Evolutionary conservation across 2,113 vertebrate species (phyloP), one percentile per base, ranked within the genome.

Genomic region (Cinclus mexicanus): DNA sequence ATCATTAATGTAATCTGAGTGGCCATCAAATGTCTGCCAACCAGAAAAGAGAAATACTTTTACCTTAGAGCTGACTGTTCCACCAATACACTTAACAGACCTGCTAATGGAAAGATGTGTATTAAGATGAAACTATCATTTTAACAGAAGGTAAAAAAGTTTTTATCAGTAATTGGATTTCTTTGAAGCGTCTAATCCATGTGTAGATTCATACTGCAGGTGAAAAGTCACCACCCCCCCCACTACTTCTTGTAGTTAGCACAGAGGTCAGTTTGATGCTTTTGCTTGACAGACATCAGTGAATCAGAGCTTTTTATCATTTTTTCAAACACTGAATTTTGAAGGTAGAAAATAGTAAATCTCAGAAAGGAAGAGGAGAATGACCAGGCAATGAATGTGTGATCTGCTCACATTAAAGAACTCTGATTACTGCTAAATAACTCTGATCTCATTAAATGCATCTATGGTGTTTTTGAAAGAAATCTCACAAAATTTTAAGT

Each of bases 1-100:
- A 89, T 98, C 99, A 97, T 99, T 99, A 94, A 99, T 98, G 97
- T 99, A 99, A 98, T 98, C 98, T 80, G 98, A 98, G 96, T 99
- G 99, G 71, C 99, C 99, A 69, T 98, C 98, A 96, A 99, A 98
- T 89, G 98, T 96, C 99, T 99, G 94, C 76, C 83, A 96, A 93
- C 4, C 33, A 68, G 35, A 93, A 90, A 95, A 97, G 56, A 78
- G 5, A 95, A 70, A 76, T 29, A 84, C 11, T 82, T 84, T 82
- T 65, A 94, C 14, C 23, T 80, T 72, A 57, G 56, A 77, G 29
- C 13, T 70, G n/a, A 72, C 31, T 61, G 29, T 72, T 88, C 59
- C 29, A 55, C 42, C 63, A 68, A 69, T 22, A 6, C 20, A 65
- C 29, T 83, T 31, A 81, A 81, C 1, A 78, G 47, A 75, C 13